Conservation (phyloP, 1,140 invertebrate genomes). For the Aplysia californica region DNA sequence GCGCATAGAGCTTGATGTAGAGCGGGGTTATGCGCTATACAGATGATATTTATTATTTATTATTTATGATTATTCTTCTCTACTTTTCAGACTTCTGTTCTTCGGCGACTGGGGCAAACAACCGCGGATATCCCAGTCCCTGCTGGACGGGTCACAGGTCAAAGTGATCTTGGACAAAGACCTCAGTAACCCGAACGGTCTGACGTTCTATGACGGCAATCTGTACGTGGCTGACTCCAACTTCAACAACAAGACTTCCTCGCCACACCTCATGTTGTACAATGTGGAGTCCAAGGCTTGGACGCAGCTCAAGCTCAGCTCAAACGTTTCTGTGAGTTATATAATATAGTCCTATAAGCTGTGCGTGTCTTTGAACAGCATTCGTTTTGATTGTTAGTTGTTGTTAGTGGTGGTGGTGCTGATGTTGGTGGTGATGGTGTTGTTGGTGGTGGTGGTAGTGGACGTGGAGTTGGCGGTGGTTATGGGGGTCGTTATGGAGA, state of each 20-base stretch:
- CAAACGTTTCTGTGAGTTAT: conserved; percentile 38
- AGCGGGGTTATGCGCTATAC: too few relatives aligned
- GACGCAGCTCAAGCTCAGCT: conserved; percentile 36
- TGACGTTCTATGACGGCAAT: conserved; percentile 38
- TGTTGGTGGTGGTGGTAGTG: too few relatives aligned
- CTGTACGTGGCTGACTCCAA: conserved; percentile 50
- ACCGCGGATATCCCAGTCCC: conserved; percentile 39
- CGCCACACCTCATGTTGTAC: conserved; percentile 39
- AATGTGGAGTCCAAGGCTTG: conserved; percentile 31
- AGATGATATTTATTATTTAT: too few relatives aligned
- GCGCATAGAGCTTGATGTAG: too few relatives aligned
- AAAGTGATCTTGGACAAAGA: conserved; percentile 33
- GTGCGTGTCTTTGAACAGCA: too few relatives aligned
- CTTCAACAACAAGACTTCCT: conserved; percentile 36
- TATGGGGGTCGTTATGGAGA: too few relatives aligned
- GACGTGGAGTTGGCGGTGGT: too few relatives aligned
- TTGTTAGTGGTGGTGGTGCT: too few relatives aligned
- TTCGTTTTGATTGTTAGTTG: too few relatives aligned
- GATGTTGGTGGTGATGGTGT: too few relatives aligned
- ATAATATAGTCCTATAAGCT: too few relatives aligned
- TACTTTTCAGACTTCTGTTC: conserved; percentile 43
- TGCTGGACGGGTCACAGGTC: conserved; percentile 43
- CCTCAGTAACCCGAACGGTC: conserved; percentile 46
- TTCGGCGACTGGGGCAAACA: conserved; percentile 50
- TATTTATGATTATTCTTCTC: not conserved